Conservation (phyloP, 2,888 invertebrate genomes). For the Drosophila quinaria region DNA sequence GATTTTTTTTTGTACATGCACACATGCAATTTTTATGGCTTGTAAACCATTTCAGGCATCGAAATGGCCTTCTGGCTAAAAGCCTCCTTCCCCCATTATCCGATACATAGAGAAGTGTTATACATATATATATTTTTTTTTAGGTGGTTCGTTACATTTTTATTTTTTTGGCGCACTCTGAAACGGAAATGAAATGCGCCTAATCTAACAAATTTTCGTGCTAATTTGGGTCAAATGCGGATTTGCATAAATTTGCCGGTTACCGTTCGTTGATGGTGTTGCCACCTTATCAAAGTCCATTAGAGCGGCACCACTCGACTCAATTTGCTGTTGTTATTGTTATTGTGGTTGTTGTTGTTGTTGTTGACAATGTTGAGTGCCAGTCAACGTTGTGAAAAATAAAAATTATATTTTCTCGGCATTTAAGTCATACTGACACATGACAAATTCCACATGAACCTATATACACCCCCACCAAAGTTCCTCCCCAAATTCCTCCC, state of each 20-base stretch:
- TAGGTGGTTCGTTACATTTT: not conserved
- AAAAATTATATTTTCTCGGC: conserved; percentile 73
- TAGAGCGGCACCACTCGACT: conserved; percentile 59
- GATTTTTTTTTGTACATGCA: conserved; percentile 32
- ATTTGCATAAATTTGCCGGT: conserved; percentile 79
- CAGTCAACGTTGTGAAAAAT: conserved; percentile 5
- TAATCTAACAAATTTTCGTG: conserved; percentile 82
- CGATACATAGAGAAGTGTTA: conserved; percentile 29
- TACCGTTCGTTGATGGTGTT: conserved; percentile 55
- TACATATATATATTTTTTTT: conserved; percentile 19
- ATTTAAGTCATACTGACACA: conserved; percentile 82
- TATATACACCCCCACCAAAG: conserved; percentile 30
- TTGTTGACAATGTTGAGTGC: conserved; percentile 19
- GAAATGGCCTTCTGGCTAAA: conserved; percentile 56
- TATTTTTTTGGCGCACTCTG: conserved; percentile 34
- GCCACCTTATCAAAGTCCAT: conserved; percentile 82
- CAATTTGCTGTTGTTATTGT: conserved; percentile 49
- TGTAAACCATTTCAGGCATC: conserved; percentile 66
- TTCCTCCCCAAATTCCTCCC: not conserved
- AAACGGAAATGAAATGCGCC: conserved; percentile 73
- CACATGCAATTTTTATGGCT: conserved; percentile 80
- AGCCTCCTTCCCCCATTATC: conserved; percentile 18
- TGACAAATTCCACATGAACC: conserved; percentile 78
- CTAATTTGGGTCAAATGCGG: conserved; percentile 82
- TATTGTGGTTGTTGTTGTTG: conserved; percentile 9